phyloP scores from a whole-genome alignment of 1,140 invertebrate species.

The Philopotamus ludificatus region DNA sequence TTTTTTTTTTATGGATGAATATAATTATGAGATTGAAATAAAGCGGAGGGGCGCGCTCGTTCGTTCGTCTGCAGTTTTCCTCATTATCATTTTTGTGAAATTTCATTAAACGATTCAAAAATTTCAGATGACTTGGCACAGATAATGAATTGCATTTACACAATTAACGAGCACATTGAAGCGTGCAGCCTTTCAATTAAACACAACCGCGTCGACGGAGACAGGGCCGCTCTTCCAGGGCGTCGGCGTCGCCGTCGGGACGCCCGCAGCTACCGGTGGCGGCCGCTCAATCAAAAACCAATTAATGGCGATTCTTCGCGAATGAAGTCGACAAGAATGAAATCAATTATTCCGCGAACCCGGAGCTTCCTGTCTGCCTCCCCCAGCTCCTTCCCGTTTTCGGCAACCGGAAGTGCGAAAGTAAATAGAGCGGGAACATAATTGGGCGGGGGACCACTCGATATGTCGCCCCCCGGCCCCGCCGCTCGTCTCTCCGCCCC shows the following conservation, averaged over 20 bases:
- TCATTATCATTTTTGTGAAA: too few species aligned
- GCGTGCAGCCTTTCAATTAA: slow-evolving; percentile 18
- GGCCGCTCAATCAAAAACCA: slow-evolving; percentile 37
- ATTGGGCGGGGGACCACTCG: slow-evolving; percentile 22
- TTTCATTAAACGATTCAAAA: too few species aligned
- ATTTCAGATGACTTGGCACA: not conserved
- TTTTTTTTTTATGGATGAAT: too few species aligned
- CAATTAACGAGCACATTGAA: slow-evolving; percentile 10
- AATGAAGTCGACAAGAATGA: slow-evolving; percentile 37
- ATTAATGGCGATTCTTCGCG: slow-evolving; percentile 37
- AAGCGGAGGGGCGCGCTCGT: too few species aligned
- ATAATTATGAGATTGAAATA: too few species aligned
- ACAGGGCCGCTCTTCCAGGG: slow-evolving; percentile 4
- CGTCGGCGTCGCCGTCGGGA: not conserved
- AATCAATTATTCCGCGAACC: slow-evolving; percentile 33
- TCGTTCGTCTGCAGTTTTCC: too few species aligned
- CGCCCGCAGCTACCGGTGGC: slow-evolving; percentile 17
- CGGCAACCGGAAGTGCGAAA: slow-evolving; percentile 33
- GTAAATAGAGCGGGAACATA: slow-evolving; percentile 39
- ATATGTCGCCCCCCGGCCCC: not conserved
- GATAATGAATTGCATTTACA: not conserved
- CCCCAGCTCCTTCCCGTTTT: not conserved
- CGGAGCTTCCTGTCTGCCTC: slow-evolving; percentile 12
- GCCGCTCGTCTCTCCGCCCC: not conserved
- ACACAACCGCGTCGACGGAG: not conserved